Evolutionary conservation across 2,888 invertebrate genomes (phyloP), one percentile per base, ranked within the genome.

Genomic region (Thysanoteuthis rhombus): DNA sequence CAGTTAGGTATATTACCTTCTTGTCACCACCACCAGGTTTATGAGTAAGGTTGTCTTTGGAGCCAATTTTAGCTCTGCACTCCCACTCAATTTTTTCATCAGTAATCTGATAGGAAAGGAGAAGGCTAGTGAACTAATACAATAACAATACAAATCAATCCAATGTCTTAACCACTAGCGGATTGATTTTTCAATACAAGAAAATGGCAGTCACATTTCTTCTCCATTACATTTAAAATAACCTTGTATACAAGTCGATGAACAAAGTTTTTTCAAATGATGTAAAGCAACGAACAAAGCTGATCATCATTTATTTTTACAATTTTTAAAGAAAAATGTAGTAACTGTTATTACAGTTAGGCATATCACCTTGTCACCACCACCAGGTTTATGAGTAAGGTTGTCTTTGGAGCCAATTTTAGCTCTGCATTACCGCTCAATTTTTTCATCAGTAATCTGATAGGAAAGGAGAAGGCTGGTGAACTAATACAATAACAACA

Each of bases 361-460:
- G n/a, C 75, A 75, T 75, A 75, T 93, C 93, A 97, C 96, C 96
- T 99, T 99, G 97, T 98, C 98, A 95, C 98, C 98, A n/a, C 95
- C 95, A 25, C 95, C 94, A 36, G 96, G 95, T 38, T 93, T 94
- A 92, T 96, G 94, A n/a, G 94, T 94, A 28, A 94, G 93, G 93
- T 96, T 96, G 39, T 94, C 94, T 36, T 96, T 90, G 3, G 96
- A 95, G 0, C 95, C 95, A n/a, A 95, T 94, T 94, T 94, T 95
- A 16, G 96, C 75, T 36, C 75, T 75, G 75, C 94, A 95, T 25
- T 95, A 95, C 96, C 96, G 96, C 8, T 94, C 93, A 16, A 94
- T 94, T 93, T 94, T 94, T 92, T 95, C 94, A 40, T 93, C 93
- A 40, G 92, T 93, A n/a, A 96, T 94, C 52, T 95, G 92, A 40